phyloP scores from a whole-genome alignment of 2,113 vertebrate species.

The Silurus glanis region DNA sequence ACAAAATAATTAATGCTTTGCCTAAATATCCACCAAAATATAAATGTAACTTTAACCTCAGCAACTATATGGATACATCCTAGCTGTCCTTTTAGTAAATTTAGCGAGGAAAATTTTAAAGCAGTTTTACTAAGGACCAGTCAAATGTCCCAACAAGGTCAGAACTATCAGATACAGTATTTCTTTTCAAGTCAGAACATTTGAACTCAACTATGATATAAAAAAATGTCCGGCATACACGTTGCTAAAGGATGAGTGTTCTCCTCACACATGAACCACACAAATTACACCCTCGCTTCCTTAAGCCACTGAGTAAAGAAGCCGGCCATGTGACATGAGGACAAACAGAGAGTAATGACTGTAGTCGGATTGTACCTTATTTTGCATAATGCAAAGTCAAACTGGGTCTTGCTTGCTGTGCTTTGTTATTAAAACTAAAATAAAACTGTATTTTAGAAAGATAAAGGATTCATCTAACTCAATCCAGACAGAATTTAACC shows the following conservation, averaged over 20 bases:
- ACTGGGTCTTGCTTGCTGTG: background rate
- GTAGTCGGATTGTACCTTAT: background rate
- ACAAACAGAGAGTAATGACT: background rate
- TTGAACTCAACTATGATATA: background rate
- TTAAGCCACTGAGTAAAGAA: constrained; percentile 1
- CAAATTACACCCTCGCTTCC: constrained; percentile 20
- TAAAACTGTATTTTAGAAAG: background rate
- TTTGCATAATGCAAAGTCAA: constrained; percentile 12
- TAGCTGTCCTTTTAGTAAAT: background rate
- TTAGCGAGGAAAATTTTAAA: background rate
- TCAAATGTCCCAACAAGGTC: background rate
- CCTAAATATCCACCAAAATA: background rate
- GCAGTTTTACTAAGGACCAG: background rate
- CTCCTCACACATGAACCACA: constrained; percentile 8
- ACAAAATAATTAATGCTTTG: background rate
- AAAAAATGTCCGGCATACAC: constrained; percentile 1
- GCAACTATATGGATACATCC: background rate
- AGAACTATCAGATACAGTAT: background rate
- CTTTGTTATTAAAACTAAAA: background rate
- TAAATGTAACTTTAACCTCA: background rate
- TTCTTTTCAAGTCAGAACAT: background rate
- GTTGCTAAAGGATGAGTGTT: background rate
- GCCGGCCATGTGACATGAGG: background rate
- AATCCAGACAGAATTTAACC: background rate
- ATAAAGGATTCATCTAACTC: background rate